Evolutionary conservation across 2,113 vertebrate genomes (phyloP).

Genomic region (Sphaerodactylus townsendi): DNA sequence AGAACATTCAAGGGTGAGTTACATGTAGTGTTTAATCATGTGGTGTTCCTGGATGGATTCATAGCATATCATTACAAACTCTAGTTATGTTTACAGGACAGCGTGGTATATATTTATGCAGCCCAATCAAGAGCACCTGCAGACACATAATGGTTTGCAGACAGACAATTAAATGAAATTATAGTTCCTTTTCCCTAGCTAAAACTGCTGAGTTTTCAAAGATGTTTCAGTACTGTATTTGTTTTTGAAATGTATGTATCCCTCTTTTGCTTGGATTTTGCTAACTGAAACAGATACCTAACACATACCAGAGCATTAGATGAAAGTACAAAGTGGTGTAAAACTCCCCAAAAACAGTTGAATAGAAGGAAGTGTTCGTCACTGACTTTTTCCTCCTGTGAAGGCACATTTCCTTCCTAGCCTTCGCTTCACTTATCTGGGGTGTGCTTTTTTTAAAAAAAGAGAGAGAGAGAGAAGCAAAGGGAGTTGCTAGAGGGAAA

Average conservation of each 20-base stretch:
- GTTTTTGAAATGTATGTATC: constrained; percentile 37
- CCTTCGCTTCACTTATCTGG: constrained; percentile 81
- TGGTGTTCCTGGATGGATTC: constrained; percentile 40
- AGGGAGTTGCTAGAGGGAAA: constrained; percentile 77
- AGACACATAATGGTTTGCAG: constrained; percentile 40
- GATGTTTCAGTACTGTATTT: constrained; percentile 9
- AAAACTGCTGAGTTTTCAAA: constrained; percentile 19
- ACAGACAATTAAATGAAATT: constrained; percentile 42
- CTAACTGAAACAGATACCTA: constrained; percentile 68
- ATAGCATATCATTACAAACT: constrained; percentile 37
- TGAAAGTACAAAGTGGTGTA: constrained; percentile 75
- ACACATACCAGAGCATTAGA: constrained; percentile 74
- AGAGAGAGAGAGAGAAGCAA: constrained; percentile 64
- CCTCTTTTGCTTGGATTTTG: constrained; percentile 56
- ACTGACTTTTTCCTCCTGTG: constrained; percentile 82
- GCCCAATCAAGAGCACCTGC: constrained; percentile 56
- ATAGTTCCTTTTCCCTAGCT: constrained; percentile 30
- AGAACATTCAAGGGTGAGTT: constrained; percentile 25
- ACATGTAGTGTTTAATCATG: constrained; percentile 7
- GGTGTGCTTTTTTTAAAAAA: constrained; percentile 55
- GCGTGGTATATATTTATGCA: constrained; percentile 30
- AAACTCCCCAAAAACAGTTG: constrained; percentile 83
- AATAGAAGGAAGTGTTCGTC: constrained; percentile 93
- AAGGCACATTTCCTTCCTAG: constrained; percentile 88
- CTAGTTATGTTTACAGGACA: constrained; percentile 35